phyloP scores from a whole-genome alignment of 2,888 invertebrate genomes.

The Mongoloraphidia duomilia region DNA sequence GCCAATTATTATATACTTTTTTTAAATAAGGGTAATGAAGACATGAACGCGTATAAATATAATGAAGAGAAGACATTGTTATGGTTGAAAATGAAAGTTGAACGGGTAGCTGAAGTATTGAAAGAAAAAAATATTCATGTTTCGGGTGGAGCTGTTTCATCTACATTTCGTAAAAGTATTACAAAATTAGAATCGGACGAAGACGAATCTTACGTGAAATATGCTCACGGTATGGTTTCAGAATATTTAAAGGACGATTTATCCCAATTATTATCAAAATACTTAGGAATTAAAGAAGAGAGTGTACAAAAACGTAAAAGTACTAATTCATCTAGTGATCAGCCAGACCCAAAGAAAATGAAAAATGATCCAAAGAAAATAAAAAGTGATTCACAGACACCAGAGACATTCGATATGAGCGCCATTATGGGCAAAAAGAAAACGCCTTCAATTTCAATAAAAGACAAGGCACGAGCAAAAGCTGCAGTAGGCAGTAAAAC shows the following conservation, averaged over 20 bases:
- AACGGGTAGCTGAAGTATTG: slow-evolving; percentile 46
- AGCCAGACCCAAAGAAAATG: too few species aligned
- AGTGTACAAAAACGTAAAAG: slow-evolving; percentile 39
- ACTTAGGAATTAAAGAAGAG: slow-evolving; percentile 51
- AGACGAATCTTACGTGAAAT: slow-evolving; percentile 47
- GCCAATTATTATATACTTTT: slow-evolving; percentile 12
- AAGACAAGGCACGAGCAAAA: too few species aligned
- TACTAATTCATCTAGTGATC: slow-evolving; percentile 16
- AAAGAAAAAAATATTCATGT: slow-evolving; percentile 59
- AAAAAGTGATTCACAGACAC: too few species aligned
- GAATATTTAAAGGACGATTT: slow-evolving; percentile 62
- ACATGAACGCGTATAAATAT: slow-evolving; percentile 66
- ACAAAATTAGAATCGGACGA: slow-evolving; percentile 32
- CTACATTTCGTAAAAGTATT: slow-evolving; percentile 57
- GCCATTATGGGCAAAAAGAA: too few species aligned
- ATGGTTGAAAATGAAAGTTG: slow-evolving; percentile 63
- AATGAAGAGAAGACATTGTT: slow-evolving; percentile 60
- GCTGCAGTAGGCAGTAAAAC: too few species aligned
- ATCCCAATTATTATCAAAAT: slow-evolving; percentile 43
- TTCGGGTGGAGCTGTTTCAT: slow-evolving; percentile 56
- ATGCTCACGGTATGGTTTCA: slow-evolving; percentile 65
- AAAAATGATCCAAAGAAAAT: too few species aligned
- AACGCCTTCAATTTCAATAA: too few species aligned
- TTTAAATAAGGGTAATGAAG: slow-evolving; percentile 41
- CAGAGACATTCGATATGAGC: too few species aligned